Evolutionary conservation across 2,797 vertebrate species (phyloP), one percentile per base, ranked within the genome.

Genomic region (Peromyscus nudipes): DNA sequence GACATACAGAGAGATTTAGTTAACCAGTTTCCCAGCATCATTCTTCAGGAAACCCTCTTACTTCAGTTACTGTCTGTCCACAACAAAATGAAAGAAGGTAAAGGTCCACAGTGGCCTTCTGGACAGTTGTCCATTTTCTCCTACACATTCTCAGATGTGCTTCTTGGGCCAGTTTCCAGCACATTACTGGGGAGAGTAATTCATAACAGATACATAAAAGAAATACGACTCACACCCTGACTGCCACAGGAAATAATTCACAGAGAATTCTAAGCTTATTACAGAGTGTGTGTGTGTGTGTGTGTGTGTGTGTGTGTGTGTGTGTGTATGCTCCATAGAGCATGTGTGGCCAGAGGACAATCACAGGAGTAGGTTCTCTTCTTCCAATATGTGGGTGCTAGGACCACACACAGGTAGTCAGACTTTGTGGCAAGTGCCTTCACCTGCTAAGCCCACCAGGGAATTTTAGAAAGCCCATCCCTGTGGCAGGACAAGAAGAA

Each of bases 21-120:
- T 81, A 95, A 91, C 89, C 40, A 93, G 43, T 86, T 65, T 83
- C 27, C 16, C 46, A 90, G 55, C 64, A 64, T 79, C 49, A 0
- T 91, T 93, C 57, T 71, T 67, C 37, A 85, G 87, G 65, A 96
- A 97, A 95, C 67, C 91, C 92, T 95, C 90, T 93, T 92, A 94
- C 46, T 76, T 76, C 73, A 46, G 92, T 69, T 87, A 64, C 77
- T 92, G 83, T 77, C 91, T 91, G 57, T 92, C 40, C 49, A 90
- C 37, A 73, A 40, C 92, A 49, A 96, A 85, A 89, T 52, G 8
- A 81, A 94, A 85, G 65, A 92, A 89, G 64, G 52, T 87, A 89
- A 92, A 89, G 4, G 29, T 29, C 80, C 88, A 87, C 84, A 62
- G 37, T 92, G 46, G 55, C 14, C 83, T 89, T 46, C 55, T 43